Conservation (phyloP, 1,140 invertebrate genomes). For the Phocides pigmalion region DNA sequence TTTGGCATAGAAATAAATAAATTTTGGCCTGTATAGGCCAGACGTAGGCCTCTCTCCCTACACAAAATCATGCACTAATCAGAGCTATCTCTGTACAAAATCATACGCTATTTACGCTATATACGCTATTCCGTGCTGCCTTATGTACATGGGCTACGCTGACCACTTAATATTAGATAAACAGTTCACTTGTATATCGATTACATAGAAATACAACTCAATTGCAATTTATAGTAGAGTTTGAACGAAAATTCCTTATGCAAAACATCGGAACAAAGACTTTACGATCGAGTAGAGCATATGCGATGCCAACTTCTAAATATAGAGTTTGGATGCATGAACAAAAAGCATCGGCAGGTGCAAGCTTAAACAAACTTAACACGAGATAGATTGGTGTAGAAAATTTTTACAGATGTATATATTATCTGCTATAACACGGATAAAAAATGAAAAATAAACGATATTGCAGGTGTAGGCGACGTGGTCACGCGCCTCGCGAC, state of each 20-base stretch:
- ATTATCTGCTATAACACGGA: slow-evolving; percentile 27
- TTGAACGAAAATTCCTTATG: slow-evolving; percentile 10
- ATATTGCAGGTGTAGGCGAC: slow-evolving; percentile 32
- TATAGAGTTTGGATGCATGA: slow-evolving; percentile 28
- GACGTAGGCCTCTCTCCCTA: too few species aligned
- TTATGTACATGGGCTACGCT: too few species aligned
- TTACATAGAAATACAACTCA: too few species aligned
- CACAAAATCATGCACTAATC: too few species aligned
- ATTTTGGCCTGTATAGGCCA: too few species aligned
- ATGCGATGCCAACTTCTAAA: slow-evolving; percentile 22
- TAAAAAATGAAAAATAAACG: slow-evolving; percentile 35
- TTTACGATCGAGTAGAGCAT: slow-evolving; percentile 24
- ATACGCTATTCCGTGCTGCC: too few species aligned
- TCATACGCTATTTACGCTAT: too few species aligned
- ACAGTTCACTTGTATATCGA: too few species aligned
- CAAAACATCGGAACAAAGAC: slow-evolving; percentile 19
- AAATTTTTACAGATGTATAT: slow-evolving; percentile 13
- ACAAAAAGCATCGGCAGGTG: slow-evolving; percentile 18
- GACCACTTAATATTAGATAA: too few species aligned
- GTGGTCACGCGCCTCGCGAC: slow-evolving; percentile 26
- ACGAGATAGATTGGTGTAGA: slow-evolving; percentile 23
- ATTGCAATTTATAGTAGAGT: slow-evolving; percentile 7
- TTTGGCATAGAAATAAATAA: too few species aligned
- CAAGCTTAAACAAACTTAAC: slow-evolving; percentile 18
- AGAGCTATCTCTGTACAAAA: too few species aligned